Conservation (phyloP, 2,797 vertebrate genomes). For the Cyclura pinguis region DNA sequence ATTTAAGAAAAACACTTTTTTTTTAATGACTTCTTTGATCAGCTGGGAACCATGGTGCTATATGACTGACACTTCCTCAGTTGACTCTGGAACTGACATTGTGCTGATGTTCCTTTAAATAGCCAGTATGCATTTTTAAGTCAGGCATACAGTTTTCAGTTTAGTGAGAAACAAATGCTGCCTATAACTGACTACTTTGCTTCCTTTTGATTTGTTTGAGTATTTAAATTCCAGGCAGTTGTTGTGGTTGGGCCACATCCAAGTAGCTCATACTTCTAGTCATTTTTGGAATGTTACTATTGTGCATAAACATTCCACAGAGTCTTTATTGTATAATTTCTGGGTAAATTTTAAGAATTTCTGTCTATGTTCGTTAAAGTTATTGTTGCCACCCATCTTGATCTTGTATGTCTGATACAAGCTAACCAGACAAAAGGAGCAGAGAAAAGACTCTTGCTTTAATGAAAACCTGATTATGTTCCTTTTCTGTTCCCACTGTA, state of each 20-base stretch:
- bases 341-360: conserved; percentile 10
- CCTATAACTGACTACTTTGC: neutral
- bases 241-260: conserved; percentile 53
- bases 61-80: neutral
- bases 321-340: conserved; percentile 29
- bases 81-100: neutral
- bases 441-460: neutral
- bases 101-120: neutral
- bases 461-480: neutral
- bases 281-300: conserved; percentile 63
- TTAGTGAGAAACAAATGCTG: conserved; percentile 6
- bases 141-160: conserved; percentile 18
- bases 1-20: neutral
- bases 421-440: conserved; percentile 17
- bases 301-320: conserved; percentile 51
- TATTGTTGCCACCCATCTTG: neutral
- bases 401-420: neutral
- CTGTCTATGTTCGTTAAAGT: neutral
- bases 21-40: conserved; percentile 3
- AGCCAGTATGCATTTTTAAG: conserved; percentile 25
- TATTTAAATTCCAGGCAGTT: conserved; percentile 41
- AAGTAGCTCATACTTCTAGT: conserved; percentile 40
- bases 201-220: conserved; percentile 33
- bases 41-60: neutral
- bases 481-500: neutral